Conservation (phyloP, 2,113 vertebrate genomes). For the Pavo muticus region DNA sequence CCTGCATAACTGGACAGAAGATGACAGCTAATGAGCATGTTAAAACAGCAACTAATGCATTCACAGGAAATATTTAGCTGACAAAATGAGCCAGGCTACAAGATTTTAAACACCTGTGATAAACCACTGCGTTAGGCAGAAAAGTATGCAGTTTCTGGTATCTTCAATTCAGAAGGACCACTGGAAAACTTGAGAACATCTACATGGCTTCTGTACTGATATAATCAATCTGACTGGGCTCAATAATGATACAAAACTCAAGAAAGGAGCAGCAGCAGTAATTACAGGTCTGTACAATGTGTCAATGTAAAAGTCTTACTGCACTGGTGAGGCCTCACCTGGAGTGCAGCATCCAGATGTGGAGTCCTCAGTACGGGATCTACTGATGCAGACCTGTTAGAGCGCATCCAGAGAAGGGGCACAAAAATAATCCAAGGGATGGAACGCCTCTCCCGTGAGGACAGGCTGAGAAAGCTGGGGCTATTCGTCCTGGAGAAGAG, state of each 20-base stretch:
- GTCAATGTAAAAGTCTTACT: neutral
- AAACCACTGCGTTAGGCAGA: neutral
- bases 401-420: no score
- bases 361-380: no score
- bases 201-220: neutral
- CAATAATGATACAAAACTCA: neutral
- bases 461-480: no score
- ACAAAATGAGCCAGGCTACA: neutral
- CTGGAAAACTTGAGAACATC: neutral
- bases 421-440: no score
- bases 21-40: neutral
- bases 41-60: neutral
- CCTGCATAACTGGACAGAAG: neutral
- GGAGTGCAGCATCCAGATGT: no score
- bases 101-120: neutral
- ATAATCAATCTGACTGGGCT: neutral
- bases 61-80: neutral
- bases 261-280: neutral
- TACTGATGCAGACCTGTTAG: no score
- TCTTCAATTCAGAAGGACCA: neutral
- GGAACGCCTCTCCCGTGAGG: no score
- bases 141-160: neutral
- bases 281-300: neutral
- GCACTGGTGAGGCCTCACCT: no score
- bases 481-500: no score